These are phyloP conservation scores for Mythimna impura DNA, from an alignment of 2,888 invertebrate species.

Conservation along the genomic window DNA sequence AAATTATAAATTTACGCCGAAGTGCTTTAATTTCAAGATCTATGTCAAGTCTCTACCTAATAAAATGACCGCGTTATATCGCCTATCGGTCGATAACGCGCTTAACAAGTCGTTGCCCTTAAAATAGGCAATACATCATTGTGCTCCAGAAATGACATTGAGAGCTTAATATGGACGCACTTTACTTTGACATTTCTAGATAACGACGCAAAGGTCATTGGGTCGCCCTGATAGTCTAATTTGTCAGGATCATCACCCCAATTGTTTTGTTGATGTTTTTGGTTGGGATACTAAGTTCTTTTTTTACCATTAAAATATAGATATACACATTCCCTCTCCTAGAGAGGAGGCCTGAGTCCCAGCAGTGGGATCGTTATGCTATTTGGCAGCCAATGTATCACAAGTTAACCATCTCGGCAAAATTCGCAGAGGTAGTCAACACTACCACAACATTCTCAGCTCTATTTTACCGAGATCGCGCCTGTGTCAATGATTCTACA, in stretches of 20 bases:
- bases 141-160: conserved; percentile 23
- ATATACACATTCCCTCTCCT: too few relatives aligned
- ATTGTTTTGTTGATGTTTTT: not conserved
- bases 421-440: too few relatives aligned
- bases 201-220: conserved; percentile 21
- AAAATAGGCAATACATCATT: conserved; percentile 9
- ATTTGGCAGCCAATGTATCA: too few relatives aligned
- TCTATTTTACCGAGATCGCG: too few relatives aligned
- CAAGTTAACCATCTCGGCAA: too few relatives aligned
- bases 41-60: conserved; percentile 2
- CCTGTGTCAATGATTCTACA: too few relatives aligned
- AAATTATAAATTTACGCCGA: too few relatives aligned
- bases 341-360: too few relatives aligned
- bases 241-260: not conserved
- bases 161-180: conserved; percentile 18
- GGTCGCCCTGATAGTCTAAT: not conserved
- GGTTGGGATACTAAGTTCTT: too few relatives aligned
- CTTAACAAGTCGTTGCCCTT: conserved; percentile 22
- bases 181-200: conserved; percentile 20
- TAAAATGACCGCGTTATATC: not conserved
- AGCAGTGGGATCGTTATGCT: too few relatives aligned
- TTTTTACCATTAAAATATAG: too few relatives aligned
- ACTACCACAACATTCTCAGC: too few relatives aligned
- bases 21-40: conserved; percentile 14
- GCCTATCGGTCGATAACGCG: conserved; percentile 1